Evolutionary conservation across 2,113 vertebrate genomes (phyloP).

Genomic region (Lutjanus erythropterus): DNA sequence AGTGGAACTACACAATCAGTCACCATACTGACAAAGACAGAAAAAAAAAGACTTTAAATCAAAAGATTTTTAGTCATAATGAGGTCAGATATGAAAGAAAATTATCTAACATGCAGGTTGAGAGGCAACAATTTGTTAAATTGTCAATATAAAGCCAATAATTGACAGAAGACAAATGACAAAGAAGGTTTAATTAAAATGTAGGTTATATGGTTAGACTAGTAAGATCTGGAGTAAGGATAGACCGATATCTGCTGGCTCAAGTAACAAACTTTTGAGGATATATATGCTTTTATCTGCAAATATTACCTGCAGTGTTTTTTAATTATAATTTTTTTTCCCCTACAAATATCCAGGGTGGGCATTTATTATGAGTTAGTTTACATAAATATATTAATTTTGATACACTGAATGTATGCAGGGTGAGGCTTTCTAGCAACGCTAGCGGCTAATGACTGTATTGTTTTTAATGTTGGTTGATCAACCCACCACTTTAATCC

Average conservation of each 20-base stretch:
- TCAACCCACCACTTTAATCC: background rate
- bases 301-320: background rate
- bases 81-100: slow-evolving; percentile 27
- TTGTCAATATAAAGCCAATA: slow-evolving; percentile 41
- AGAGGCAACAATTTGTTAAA: slow-evolving; percentile 40
- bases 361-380: background rate
- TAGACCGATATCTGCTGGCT: slow-evolving; percentile 81
- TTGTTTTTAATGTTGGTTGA: background rate
- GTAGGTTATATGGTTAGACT: slow-evolving; percentile 36
- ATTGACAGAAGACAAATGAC: slow-evolving; percentile 47
- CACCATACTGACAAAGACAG: slow-evolving; percentile 59
- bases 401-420: background rate
- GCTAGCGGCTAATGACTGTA: background rate
- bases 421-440: background rate
- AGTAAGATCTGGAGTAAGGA: slow-evolving; percentile 69
- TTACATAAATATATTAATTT: background rate
- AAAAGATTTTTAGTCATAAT: slow-evolving; percentile 27
- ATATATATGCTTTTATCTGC: background rate
- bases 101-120: slow-evolving; percentile 69
- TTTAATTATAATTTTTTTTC: background rate
- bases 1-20: slow-evolving; percentile 60
- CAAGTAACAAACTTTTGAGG: background rate
- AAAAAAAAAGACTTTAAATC: slow-evolving; percentile 37
- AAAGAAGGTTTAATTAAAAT: slow-evolving; percentile 41
- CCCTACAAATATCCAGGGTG: background rate